Base-by-base conservation (phyloP, 35 echinoderm and acorn worm genomes). In the Heliocidaris tuberculata region DNA sequence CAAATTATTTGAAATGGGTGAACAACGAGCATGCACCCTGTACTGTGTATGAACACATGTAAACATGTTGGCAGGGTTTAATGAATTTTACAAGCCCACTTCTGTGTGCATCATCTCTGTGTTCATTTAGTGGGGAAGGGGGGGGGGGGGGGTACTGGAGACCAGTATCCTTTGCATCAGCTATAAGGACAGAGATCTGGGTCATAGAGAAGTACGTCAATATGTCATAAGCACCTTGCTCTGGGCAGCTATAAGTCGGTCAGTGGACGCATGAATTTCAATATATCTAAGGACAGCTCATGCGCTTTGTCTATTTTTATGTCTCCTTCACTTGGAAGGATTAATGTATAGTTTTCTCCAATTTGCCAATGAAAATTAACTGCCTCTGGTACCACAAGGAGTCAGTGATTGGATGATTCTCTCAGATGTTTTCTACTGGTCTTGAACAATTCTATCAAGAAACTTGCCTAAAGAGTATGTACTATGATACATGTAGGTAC, bases 1-100 rank as follows among this genome's bases (percentile, higher is more conserved):
- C 65, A 78, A 78, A 78, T 78, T 78, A n/a, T 78, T 78, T 78
- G 21, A 78, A 78, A 78, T 78, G 65, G 65, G 65, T 78, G 65
- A n/a, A n/a, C 65, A 78, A 78, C 27, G 27, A 27, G 65, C 27
- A n/a, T 78, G 65, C 17, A 27, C 65, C 65, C 65, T 78, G 19
- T 78, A n/a, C 65, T 19, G 35, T 42, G 35, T 42, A 42, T 42
- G 35, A 78, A 5, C 27, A 24, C 24, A n/a, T 78, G 65, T 78
- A 78, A 78, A 78, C 65, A 78, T 78, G 65, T 7, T 78, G 7
- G 65, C 65, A n/a, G 65, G 65, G 27, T 78, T 78, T 27, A 78
- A 78, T 78, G 65, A 78, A 78, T n/a, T n/a, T 56, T 56, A n/a
- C 65, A 78, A 21, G 4, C 21, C 27, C 21, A 78, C 65, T 78